phyloP scores from a whole-genome alignment of 1,140 invertebrate genomes.

The Drosophila sproati region DNA sequence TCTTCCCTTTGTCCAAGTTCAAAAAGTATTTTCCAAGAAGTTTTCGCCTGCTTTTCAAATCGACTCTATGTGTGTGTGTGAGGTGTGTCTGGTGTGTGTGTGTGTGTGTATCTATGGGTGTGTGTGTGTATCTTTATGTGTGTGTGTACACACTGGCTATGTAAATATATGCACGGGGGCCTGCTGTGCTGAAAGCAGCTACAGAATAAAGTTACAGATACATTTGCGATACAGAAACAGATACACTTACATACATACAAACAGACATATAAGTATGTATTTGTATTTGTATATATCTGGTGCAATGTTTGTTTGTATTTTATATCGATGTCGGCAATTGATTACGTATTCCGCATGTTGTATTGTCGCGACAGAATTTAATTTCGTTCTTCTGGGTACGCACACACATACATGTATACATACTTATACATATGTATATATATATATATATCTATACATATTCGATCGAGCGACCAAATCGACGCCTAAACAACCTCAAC shows the following conservation, averaged over 20 bases:
- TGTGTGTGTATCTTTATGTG: neutral
- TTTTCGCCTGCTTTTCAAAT: constrained; percentile 16
- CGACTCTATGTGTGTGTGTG: constrained; percentile 13
- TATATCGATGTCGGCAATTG: constrained; percentile 67
- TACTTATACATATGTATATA: no score
- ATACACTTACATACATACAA: neutral
- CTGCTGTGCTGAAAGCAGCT: constrained; percentile 9
- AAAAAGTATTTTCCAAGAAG: constrained; percentile 43
- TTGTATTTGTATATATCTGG: constrained; percentile 11
- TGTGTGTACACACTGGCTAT: constrained; percentile 16
- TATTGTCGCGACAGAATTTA: constrained; percentile 81
- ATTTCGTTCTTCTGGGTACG: constrained; percentile 73
- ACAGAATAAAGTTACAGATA: neutral
- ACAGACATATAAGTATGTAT: constrained; percentile 19
- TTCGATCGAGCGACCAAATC: constrained; percentile 61
- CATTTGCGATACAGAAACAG: neutral
- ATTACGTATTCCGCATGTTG: constrained; percentile 78
- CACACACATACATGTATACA: neutral
- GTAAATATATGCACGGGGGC: constrained; percentile 62
- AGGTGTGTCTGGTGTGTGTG: no score
- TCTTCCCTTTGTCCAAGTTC: constrained; percentile 35
- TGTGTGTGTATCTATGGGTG: no score
- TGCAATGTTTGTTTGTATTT: constrained; percentile 29
- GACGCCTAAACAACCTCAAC: constrained; percentile 20
- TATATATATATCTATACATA: neutral